phyloP scores from a whole-genome alignment of 92 coral and sea anemone genomes.

The Virgularia gustaviana region DNA sequence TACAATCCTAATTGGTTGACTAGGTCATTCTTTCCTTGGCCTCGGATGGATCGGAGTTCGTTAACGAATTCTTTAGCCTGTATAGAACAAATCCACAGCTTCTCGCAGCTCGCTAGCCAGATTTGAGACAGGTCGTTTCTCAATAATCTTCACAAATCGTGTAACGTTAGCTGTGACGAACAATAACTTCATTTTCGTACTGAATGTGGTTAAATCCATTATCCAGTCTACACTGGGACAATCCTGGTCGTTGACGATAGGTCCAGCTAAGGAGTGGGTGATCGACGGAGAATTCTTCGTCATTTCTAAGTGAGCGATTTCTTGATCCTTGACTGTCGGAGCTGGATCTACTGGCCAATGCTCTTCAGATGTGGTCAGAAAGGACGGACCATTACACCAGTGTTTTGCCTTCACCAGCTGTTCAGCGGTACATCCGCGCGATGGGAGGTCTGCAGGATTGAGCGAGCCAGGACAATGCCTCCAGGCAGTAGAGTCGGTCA shows the following conservation, averaged over 20 bases:
- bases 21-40: too few species aligned
- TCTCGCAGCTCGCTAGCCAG: constrained; percentile 2
- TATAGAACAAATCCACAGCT: too few species aligned
- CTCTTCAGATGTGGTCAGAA: background rate
- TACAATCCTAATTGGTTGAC: background rate
- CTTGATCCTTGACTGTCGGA: too few species aligned
- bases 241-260: too few species aligned
- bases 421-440: constrained; percentile 42
- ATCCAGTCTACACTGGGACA: background rate
- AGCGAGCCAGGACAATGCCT: constrained; percentile 45
- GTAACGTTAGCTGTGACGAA: constrained; percentile 2
- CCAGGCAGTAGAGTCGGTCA: constrained; percentile 28
- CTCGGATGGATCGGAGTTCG: too few species aligned
- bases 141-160: background rate
- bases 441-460: constrained; percentile 55
- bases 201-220: background rate
- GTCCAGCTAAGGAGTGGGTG: constrained; percentile 3
- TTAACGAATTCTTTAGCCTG: too few species aligned
- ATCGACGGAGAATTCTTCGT: background rate
- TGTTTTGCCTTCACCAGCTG: background rate
- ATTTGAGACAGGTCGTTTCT: background rate
- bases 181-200: background rate
- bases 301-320: too few species aligned
- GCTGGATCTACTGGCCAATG: constrained; percentile 15
- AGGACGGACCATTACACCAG: constrained; percentile 52